Conservation (phyloP, 1,140 invertebrate genomes). For the Macrosteles quadrilineatus region DNA sequence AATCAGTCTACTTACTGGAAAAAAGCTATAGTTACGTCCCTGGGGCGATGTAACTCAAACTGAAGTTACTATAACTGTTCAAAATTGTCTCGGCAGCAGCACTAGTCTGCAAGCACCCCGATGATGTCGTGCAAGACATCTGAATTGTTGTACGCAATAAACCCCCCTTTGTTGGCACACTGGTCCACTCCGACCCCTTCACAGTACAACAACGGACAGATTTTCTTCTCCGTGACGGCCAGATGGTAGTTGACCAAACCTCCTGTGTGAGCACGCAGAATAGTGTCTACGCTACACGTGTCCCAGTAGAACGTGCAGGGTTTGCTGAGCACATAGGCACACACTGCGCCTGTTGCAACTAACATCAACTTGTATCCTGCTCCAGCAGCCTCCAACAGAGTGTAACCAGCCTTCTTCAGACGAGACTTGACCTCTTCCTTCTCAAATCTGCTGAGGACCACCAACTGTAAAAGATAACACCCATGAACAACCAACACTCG, state of each 20-base stretch:
- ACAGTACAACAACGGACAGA: constrained; percentile 46
- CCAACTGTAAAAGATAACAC: too few relatives aligned
- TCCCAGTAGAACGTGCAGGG: constrained; percentile 84
- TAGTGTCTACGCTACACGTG: constrained; percentile 79
- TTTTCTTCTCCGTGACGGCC: constrained; percentile 32
- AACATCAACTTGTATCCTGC: constrained; percentile 88
- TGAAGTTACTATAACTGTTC: too few relatives aligned
- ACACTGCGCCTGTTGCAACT: constrained; percentile 70
- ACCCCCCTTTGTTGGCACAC: constrained; percentile 61
- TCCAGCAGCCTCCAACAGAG: constrained; percentile 70
- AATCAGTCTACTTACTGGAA: too few relatives aligned
- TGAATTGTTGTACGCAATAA: constrained; percentile 61
- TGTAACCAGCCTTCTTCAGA: constrained; percentile 56
- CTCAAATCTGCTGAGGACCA: constrained; percentile 63
- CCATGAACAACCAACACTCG: too few relatives aligned
- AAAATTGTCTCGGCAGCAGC: too few relatives aligned
- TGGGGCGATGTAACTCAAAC: too few relatives aligned
- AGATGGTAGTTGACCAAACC: constrained; percentile 59
- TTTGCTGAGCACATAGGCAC: constrained; percentile 79
- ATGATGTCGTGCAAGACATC: constrained; percentile 41
- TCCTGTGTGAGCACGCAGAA: constrained; percentile 67
- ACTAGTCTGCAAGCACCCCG: too few relatives aligned
- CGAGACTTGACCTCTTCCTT: constrained; percentile 53
- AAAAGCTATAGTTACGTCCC: too few relatives aligned
- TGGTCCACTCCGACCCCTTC: constrained; percentile 40